Conservation (phyloP, 2,797 vertebrate genomes). For the Hemitrygon akajei region DNA sequence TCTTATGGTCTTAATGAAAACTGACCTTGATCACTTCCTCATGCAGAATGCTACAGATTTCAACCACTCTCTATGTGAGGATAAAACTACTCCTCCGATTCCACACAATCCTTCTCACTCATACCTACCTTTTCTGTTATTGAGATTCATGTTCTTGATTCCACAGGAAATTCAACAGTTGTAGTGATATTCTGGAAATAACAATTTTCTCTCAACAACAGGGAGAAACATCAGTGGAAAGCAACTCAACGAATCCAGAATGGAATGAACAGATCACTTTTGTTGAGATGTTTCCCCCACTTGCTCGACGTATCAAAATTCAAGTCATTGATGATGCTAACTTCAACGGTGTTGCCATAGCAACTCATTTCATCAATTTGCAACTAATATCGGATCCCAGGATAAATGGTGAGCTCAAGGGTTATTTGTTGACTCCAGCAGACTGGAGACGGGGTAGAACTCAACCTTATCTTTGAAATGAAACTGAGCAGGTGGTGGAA, state of each 20-base stretch:
- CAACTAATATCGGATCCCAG: constrained; percentile 79
- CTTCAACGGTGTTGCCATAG: constrained; percentile 71
- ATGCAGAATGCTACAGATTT: no score
- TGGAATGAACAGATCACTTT: constrained; percentile 93
- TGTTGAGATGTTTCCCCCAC: constrained; percentile 84
- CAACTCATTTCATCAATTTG: constrained; percentile 81
- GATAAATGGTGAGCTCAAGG: constrained; percentile 64
- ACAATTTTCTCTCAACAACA: constrained; percentile 44
- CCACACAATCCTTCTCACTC: no score
- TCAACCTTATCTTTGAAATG: no score
- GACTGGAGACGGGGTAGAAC: no score
- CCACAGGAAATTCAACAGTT: background rate
- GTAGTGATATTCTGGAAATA: background rate
- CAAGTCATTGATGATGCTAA: constrained; percentile 79
- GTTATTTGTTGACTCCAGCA: background rate
- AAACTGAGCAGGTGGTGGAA: no score
- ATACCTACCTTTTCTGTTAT: no score
- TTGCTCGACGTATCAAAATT: constrained; percentile 75
- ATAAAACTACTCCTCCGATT: no score
- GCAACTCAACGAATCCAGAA: constrained; percentile 61
- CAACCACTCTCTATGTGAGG: no score
- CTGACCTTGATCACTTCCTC: no score
- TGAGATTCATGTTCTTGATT: background rate
- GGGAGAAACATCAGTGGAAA: constrained; percentile 80
- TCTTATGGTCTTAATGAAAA: no score